Evolutionary conservation across 2,888 invertebrate genomes (phyloP), one percentile per base, ranked within the genome.

Genomic region (Parelbella ahira): DNA sequence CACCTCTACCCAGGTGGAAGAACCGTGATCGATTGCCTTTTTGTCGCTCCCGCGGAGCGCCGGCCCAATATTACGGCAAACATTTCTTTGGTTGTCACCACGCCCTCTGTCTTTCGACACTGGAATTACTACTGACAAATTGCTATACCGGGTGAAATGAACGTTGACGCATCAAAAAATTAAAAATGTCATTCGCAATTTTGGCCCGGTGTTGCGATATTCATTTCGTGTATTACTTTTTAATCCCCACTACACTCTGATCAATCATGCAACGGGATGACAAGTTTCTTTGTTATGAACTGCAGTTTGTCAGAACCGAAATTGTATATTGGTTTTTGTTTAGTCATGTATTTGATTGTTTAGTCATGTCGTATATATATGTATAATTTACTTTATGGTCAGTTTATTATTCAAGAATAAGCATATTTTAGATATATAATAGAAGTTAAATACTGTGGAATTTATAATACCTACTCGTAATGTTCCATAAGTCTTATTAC

Each of bases 1-100:
- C 64, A 61, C 60, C 63, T 68, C 67, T 66, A 63, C 65, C 66
- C 77, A 79, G 78, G 78, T 80, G 74, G 70, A 71, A 68, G 59
- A 52, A 30, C 48, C 58, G 67, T 79, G 82, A 81, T 83, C 78
- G 80, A 82, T 81, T 80, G 79, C 70, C 69, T 73, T 71, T 74
- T 78, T 76, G 79, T 74, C 72, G 65, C 70, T 58, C n/a, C n/a
- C 53, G 57, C 53, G 56, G 53, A 56, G 56, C 59, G 20, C 5
- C 20, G 32, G 58, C 53, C 58, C 59, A 59, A 69, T 71, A 72
- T 70, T 69, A 60, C 60, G 58, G 60, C 58, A 58, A 66, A 70
- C 68, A 74, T 76, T 78, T 77, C 77, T 77, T 76, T 57, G 53
- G 53, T 58, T 67, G 68, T 68, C 68, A 62, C 64, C 54, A 55